These are phyloP conservation scores for Danio rerio DNA, from an alignment of 2,113 vertebrate genomes.

Conservation along the genomic window GRCz12tu NC_133194.1:28754001-28754500, in stretches of 20 bases:
- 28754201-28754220: too few species aligned
- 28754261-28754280: conserved; percentile 1
- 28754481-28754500: neutral
- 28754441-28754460: neutral
- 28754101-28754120: too few species aligned
- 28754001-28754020: too few species aligned
- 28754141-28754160: too few species aligned
- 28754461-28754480: neutral
- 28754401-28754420: neutral
- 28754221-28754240: too few species aligned
- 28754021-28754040: too few species aligned
- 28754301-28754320: neutral
- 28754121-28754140: too few species aligned
- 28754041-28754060: too few species aligned
- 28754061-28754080: too few species aligned
- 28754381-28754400: neutral
- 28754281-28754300: conserved; percentile 18
- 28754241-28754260: neutral
- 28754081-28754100: too few species aligned
- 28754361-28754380: neutral
- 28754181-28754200: too few species aligned
- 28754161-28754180: too few species aligned
- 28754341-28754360: conserved; percentile 29
- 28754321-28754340: conserved; percentile 16
- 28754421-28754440: neutral